Evolutionary conservation across 2,888 invertebrate species (phyloP).

Genomic region (Lacanobia wlatinum): DNA sequence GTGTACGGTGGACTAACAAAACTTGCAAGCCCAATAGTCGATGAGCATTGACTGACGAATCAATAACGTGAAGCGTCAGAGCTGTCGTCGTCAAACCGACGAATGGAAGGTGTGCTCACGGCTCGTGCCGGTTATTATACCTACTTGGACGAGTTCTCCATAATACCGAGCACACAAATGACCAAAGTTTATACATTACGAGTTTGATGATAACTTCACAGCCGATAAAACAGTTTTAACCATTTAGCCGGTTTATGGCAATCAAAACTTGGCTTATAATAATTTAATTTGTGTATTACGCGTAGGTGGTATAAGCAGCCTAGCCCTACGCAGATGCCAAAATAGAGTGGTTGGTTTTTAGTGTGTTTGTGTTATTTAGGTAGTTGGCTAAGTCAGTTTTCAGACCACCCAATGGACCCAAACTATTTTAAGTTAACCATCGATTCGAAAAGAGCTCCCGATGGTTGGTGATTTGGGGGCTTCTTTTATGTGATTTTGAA

Average conservation of each 20-base stretch:
- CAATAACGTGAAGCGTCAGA: too few species aligned
- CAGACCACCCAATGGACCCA: background rate
- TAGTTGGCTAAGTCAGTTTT: background rate
- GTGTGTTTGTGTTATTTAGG: background rate
- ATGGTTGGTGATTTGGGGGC: background rate
- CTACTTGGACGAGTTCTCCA: constrained; percentile 21
- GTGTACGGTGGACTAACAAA: too few species aligned
- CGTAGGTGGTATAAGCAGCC: background rate
- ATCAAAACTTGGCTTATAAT: constrained; percentile 55
- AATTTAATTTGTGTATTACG: constrained; percentile 36
- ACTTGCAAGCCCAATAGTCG: too few species aligned
- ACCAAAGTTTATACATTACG: constrained; percentile 64
- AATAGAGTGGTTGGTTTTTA: background rate
- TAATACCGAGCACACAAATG: constrained; percentile 52
- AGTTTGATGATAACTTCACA: constrained; percentile 50
- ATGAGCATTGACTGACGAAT: too few species aligned
- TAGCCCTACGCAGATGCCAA: background rate
- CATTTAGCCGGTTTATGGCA: constrained; percentile 37
- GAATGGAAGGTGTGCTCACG: too few species aligned
- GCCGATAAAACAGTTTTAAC: constrained; percentile 50
- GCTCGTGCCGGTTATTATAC: background rate
- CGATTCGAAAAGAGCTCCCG: background rate
- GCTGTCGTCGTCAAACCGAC: too few species aligned
- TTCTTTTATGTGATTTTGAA: too few species aligned
- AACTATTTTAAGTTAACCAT: background rate